phyloP scores from a whole-genome alignment of 2,888 invertebrate species.

The Lymantria monacha region DNA sequence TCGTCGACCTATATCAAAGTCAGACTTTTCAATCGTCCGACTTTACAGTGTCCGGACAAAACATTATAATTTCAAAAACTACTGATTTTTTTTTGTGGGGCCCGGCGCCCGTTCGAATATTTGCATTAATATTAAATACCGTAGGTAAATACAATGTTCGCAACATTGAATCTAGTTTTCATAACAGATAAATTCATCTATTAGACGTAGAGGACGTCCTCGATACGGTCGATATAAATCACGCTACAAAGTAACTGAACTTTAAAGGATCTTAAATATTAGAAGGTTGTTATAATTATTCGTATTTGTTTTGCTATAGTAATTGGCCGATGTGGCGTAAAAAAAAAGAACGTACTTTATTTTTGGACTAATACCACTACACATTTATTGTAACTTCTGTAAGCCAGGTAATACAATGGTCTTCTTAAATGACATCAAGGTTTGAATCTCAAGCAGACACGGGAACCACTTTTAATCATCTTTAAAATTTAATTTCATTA shows the following conservation, averaged over 20 bases:
- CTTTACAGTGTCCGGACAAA: conserved; percentile 12
- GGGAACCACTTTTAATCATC: too few species aligned
- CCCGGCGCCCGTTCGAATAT: conserved; percentile 37
- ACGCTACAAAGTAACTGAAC: background rate
- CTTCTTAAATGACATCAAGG: too few species aligned
- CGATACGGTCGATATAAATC: conserved; percentile 6
- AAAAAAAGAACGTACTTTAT: too few species aligned
- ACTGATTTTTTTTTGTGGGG: conserved; percentile 49
- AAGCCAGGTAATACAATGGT: too few species aligned
- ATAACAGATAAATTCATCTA: conserved; percentile 10
- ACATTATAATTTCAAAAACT: conserved; percentile 59
- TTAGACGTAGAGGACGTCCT: conserved; percentile 20
- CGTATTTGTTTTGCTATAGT: background rate
- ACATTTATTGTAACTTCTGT: too few species aligned
- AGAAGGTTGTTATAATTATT: background rate
- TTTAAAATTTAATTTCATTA: too few species aligned
- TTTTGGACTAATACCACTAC: too few species aligned
- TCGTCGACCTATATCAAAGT: conserved; percentile 32
- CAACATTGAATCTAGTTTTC: conserved; percentile 23
- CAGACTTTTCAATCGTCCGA: conserved; percentile 18
- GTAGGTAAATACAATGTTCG: conserved; percentile 1
- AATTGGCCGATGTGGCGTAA: too few species aligned
- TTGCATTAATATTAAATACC: conserved; percentile 20
- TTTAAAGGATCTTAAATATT: conserved; percentile 1
- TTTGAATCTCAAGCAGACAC: too few species aligned